These are phyloP conservation scores for Omphaloscelis lunosa DNA, from an alignment of 2,888 invertebrate genomes.

Conservation along the genomic window DNA sequence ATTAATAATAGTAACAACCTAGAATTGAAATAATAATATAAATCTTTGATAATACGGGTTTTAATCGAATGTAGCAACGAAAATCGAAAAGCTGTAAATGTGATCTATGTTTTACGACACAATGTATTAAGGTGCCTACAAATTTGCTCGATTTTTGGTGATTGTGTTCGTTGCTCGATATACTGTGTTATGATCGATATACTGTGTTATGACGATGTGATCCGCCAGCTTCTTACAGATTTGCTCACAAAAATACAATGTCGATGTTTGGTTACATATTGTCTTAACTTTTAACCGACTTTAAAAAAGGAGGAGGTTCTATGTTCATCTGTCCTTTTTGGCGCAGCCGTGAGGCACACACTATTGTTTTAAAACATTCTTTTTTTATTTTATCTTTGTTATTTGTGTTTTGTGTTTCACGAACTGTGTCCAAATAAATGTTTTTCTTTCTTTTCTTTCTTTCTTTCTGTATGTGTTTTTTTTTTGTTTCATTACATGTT, in stretches of 20 bases:
- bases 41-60: neutral
- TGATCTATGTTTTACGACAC: neutral
- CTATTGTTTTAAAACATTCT: no score
- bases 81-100: neutral
- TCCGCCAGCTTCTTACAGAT: no score
- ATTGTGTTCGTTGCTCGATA: no score
- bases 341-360: no score
- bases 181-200: no score
- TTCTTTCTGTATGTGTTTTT: no score
- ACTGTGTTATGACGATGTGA: neutral
- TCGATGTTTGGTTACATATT: neutral
- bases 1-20: neutral
- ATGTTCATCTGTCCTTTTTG: no score
- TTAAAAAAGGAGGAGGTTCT: no score
- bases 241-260: neutral
- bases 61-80: neutral
- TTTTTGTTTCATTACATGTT: neutral
- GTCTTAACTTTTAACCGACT: neutral
- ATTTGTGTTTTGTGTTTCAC: no score
- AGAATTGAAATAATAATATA: neutral
- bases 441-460: no score
- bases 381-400: no score
- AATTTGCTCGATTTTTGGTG: neutral
- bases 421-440: no score
- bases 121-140: neutral